Conservation (phyloP, 2,113 vertebrate genomes). For the Neoarius graeffei region DNA sequence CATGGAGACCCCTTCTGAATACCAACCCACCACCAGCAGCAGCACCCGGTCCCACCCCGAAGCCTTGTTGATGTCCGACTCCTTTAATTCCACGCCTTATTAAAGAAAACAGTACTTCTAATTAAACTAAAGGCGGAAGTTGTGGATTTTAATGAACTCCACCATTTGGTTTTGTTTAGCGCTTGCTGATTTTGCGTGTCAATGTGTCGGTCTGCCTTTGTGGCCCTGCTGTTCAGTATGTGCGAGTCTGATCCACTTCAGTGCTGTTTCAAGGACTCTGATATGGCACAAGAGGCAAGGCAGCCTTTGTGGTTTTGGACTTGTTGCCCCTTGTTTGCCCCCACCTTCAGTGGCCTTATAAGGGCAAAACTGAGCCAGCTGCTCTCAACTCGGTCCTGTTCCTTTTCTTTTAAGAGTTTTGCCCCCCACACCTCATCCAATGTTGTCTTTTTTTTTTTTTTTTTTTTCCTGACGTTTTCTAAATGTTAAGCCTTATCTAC, state of each 20-base stretch:
- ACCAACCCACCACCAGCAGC: not conserved
- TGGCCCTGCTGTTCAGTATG: not conserved
- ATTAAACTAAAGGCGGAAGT: not conserved
- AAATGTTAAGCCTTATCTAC: not conserved
- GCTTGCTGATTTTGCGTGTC: not conserved
- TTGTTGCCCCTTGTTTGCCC: slow-evolving; percentile 32
- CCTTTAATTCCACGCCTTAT: not conserved
- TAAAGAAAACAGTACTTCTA: not conserved
- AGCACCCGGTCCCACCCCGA: slow-evolving; percentile 4
- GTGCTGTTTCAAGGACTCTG: slow-evolving; percentile 6
- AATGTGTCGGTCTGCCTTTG: not conserved
- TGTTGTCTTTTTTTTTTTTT: slow-evolving; percentile 42
- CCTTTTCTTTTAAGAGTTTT: slow-evolving; percentile 14
- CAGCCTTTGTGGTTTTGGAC: slow-evolving; percentile 34
- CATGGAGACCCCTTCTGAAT: slow-evolving; percentile 36
- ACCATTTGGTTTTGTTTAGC: not conserved
- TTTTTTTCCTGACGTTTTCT: not conserved
- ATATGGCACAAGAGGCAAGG: slow-evolving; percentile 40
- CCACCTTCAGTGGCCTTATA: slow-evolving; percentile 47
- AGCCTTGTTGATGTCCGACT: not conserved
- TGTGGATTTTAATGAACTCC: not conserved
- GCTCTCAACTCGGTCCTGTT: slow-evolving; percentile 12
- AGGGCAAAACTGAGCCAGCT: slow-evolving; percentile 46
- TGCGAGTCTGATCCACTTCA: not conserved
- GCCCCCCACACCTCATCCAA: not conserved